These are phyloP conservation scores for Pseudomyrmex sp. DNA, from an alignment of 1,140 invertebrate genomes.

Conservation along the genomic window DNA sequence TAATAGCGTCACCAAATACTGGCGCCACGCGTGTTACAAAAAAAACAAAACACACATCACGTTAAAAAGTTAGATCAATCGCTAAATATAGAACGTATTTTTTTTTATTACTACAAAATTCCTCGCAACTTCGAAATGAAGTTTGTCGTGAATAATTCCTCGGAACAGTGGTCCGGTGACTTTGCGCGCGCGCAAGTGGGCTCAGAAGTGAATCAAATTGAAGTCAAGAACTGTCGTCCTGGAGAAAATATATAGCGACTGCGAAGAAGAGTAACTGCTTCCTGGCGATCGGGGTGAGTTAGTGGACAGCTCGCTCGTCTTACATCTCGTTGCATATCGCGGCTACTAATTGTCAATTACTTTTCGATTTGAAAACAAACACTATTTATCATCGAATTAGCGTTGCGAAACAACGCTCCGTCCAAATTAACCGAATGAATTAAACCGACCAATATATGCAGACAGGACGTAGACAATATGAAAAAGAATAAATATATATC, in stretches of 20 bases:
- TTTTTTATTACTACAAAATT: conserved; percentile 20
- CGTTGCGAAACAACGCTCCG: too few relatives aligned
- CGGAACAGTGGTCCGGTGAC: conserved; percentile 16
- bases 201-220: conserved; percentile 53
- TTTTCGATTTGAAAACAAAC: not conserved
- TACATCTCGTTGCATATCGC: not conserved
- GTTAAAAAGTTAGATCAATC: too few relatives aligned
- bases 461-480: not conserved
- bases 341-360: conserved; percentile 25
- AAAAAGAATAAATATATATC: not conserved
- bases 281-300: conserved; percentile 47
- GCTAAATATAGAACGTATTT: not conserved
- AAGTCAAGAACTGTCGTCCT: conserved; percentile 53
- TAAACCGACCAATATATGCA: not conserved
- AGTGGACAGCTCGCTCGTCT: not conserved
- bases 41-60: too few relatives aligned
- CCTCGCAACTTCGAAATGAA: not conserved
- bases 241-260: conserved; percentile 51
- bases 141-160: conserved; percentile 25
- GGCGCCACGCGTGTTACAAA: too few relatives aligned
- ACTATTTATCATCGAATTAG: not conserved
- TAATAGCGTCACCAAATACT: too few relatives aligned
- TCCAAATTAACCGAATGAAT: not conserved
- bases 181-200: conserved; percentile 26
- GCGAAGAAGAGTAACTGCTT: conserved; percentile 58